Evolutionary conservation across 1,140 invertebrate genomes (phyloP), one percentile per base, ranked within the genome.

Genomic region (Brachionus angularis): DNA sequence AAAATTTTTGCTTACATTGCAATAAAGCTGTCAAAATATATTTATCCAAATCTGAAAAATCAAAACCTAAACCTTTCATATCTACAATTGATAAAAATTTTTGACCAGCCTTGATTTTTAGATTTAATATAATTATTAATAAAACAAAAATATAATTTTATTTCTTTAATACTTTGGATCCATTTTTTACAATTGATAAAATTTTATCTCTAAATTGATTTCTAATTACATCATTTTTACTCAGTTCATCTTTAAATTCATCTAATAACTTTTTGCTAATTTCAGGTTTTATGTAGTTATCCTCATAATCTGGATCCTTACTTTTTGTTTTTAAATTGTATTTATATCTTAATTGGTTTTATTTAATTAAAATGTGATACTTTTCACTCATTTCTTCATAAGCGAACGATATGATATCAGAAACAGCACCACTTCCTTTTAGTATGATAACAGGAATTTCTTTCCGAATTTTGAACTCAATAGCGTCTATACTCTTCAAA

Each of bases 401-500:
- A 16, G 79, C 78, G 73, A 78, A 83, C 3, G 78, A 76, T 14
- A 83, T 62, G 1, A 83, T 73, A 74, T 83, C 81, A 47, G 82
- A 81, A 5, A 79, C 74, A 5, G 78, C 77, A 5, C 82, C 82
- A 55, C 76, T 78, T 5, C 81, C 81, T 71, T 80, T 79, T 8
- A 83, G 73, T 1, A 83, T 77, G 1, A 83, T 74, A 5, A 83
- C 76, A 18, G 82, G 80, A 72, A 82, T 77, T 67, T 80, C 78
- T 25, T 79, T 76, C 34, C 78, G 79, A 12, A 83, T 74, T 72
- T 80, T 77, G 49, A 77, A 78, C 5, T 81, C 62, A 5, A 79
- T 77, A 10, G 80, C 74, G 27, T 79, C 76, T 5, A 82, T 78
- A 34, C 76, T 77, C n/a, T 76, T 72, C 27, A 78, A 78, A 5